Base-by-base conservation (phyloP, 2,888 invertebrate species). In the Spicauda simplicius region DNA sequence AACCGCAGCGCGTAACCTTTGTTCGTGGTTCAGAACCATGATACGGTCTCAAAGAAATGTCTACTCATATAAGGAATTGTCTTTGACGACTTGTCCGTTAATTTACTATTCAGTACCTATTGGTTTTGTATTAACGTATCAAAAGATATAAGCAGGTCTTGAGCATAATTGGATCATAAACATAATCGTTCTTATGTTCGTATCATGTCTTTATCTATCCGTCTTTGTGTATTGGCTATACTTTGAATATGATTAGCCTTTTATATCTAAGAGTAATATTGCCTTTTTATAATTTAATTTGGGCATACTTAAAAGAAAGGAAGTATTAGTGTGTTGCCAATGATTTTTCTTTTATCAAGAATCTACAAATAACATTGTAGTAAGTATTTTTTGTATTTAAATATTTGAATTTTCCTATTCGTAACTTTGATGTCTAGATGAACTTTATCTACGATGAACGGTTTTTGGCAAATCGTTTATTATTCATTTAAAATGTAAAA, bases 1-100 rank as follows among this genome's bases (percentile, higher is more conserved):
- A 84, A 86, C 86, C 83, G 81, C 86, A 85, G 81, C 80, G 81
- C 83, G 81, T 85, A 84, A 82, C 80, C 82, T 84, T 81, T 80
- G 80, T 72, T 69, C 71, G 66, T 69, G 56, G 55, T 52, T 54
- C 58, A 63, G 56, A 57, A 18, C 64, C 50, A 68, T 12, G 54
- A 37, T 65, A 14, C 4, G 14, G 25, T 37, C 54, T 54, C 33
- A 20, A 55, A 60, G 60, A 55, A 60, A 56, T 33, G 37, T 61
- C 54, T 37, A 25, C 37, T 67, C 66, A 41, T 55, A 59, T 54
- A 61, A 52, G 61, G 25, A 67, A 52, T 67, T 50, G 56, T n/a
- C 7, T 52, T 25, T 20, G 52, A 50, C 55, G 16, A 50, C 55
- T 41, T 14, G 61, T 52, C 16, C 14, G 45, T 50, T 60, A 45